Evolutionary conservation across 2,113 vertebrate genomes (phyloP), one percentile per base, ranked within the genome.

Genomic region (Colaptes auratus): DNA sequence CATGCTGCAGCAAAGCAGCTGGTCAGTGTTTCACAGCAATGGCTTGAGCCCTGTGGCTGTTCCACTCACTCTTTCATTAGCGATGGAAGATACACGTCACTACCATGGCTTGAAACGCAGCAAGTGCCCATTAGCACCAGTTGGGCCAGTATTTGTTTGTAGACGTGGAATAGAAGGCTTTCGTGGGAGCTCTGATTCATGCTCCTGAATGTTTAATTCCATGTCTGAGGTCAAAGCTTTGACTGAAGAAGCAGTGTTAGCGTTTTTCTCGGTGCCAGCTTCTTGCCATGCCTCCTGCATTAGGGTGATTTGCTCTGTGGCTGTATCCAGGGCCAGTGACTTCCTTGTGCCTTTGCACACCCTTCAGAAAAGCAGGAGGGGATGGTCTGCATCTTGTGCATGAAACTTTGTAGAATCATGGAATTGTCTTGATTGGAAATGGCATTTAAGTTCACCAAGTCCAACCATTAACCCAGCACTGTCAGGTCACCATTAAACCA

Each of bases 351-450:
- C 0, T 53, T 39, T 6, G 7, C 42, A 4, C 17, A 3, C 15
- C 31, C 46, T 19, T 12, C 3, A 12, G 55, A 42, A 28, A 56
- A 27, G 19, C 74, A 44, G 61, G 30, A 64, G 53, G n/a, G 5
- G 8, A 2, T 3, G 17, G 17, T 28, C 12, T 8, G 42, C 0
- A 0, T 9, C 1, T 0, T 1, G 4, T 1, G 3, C 2, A 9
- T 15, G 24, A 28, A 30, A 9, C 74, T 60, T 15, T 20, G 5
- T 11, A 64, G 36, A 19, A 19, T 9, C 36, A 4, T 21, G 7
- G 63, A 42, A 65, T 28, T 30, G 35, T 42, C 30, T 42, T 17
- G 63, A 7, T 30, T 65, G 63, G 25, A 12, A 30, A 39, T 42
- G 36, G 28, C 17, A 17, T 13, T 65, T 13, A 7, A 65, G 36